phyloP scores from a whole-genome alignment of 2,888 invertebrate genomes.

The Callimorpha dominula region DNA sequence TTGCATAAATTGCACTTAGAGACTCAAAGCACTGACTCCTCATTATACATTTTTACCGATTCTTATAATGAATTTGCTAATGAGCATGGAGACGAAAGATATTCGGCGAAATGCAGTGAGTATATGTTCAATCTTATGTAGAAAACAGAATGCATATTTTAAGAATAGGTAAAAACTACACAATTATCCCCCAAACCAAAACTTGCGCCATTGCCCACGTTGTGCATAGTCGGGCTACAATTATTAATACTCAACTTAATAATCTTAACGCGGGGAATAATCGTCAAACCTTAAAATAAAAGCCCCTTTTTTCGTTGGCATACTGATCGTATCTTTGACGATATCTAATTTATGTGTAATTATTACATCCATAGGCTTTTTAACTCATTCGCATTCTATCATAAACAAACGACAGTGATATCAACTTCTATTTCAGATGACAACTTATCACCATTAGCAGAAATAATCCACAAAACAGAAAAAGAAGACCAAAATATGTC shows the following conservation, averaged over 20 bases:
- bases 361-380: too few relatives aligned
- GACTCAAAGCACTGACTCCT: neutral
- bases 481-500: neutral
- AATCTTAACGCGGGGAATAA: too few relatives aligned
- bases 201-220: neutral
- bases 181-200: neutral
- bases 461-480: neutral
- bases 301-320: too few relatives aligned
- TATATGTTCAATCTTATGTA: neutral
- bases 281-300: too few relatives aligned
- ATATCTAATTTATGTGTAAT: too few relatives aligned
- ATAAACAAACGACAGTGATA: neutral
- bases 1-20: neutral
- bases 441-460: neutral
- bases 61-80: neutral
- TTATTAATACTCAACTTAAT: too few relatives aligned
- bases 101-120: neutral
- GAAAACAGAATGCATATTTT: too few relatives aligned
- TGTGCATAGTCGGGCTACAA: neutral
- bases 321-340: too few relatives aligned
- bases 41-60: neutral
- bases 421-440: slow-evolving; percentile 14
- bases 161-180: neutral
- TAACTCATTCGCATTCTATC: neutral
- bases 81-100: neutral